Base-by-base conservation (phyloP, 2,888 invertebrate genomes). In the Stegana nigrithorax region DNA sequence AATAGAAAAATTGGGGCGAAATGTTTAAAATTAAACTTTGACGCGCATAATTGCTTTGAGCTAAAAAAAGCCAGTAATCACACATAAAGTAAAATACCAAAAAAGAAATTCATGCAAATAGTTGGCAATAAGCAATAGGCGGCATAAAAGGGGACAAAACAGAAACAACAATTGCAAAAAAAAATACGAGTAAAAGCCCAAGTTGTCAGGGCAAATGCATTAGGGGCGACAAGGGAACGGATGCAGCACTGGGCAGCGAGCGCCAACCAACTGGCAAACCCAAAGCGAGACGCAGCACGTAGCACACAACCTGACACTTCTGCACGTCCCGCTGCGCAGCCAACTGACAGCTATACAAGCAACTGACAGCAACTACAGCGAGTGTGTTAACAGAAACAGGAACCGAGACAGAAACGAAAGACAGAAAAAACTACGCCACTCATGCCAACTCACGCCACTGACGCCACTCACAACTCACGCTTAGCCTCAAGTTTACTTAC, bases 81-180 rank as follows among this genome's bases (percentile, higher is more conserved):
- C 64, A 67, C 67, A 65, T 62, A 64, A 59, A 67, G 67, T 69
- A 73, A 67, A 66, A 61, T 61, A 67, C 63, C 45, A 63, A 29
- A 36, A 62, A 65, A 63, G 45, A 62, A 65, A 59, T 65, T 29
- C 39, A 60, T 62, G 63, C 63, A 57, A 67, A 63, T 60, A 67
- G 66, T 62, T 62, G 45, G 66, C 66, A 45, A 65, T 58, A 59
- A 70, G 61, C 45, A 67, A 67, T 68, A 70, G 66, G 63, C 62
- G 60, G 59, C 59, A 8, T 45, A 32, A 51, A 23, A 53, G 12
- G 12, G 29, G 17, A 14, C 12, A 36, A 19, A 29, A 32, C 27
- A 29, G 32, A 47, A 47, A 47, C 25, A 47, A 47, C 47, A 47
- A 47, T 51, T 26, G 29, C 27, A 51, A n/a, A 26, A 17, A 47